Percentiles rank a stretch among this genome's conserved stretches.
Conservation (phyloP, 2,888 invertebrate species). For the Melieria crassipennis region DNA sequence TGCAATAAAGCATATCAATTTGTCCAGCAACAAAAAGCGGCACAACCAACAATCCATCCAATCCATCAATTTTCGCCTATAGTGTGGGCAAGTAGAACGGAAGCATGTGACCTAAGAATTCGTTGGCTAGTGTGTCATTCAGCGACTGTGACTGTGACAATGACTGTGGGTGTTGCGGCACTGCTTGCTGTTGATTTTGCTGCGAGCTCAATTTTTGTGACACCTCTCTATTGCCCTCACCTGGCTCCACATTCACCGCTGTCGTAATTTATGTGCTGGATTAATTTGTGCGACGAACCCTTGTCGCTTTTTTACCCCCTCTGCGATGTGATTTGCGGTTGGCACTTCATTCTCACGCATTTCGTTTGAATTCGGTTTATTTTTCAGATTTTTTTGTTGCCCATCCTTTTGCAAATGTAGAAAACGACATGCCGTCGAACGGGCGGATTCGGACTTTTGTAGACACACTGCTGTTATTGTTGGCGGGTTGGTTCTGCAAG, state of each 20-base stretch:
- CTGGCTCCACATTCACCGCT: background rate
- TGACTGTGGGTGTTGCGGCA: background rate
- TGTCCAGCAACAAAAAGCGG: background rate
- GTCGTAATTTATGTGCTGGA: conserved; percentile 1
- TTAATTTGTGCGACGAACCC: background rate
- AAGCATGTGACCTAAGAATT: too few species aligned
- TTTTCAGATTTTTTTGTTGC: background rate
- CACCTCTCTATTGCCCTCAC: too few species aligned
- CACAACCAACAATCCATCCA: too few species aligned
- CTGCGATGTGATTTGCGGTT: background rate
- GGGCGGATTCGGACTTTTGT: background rate
- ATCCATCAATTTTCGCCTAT: too few species aligned
- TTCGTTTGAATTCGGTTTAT: background rate
- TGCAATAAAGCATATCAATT: conserved; percentile 24
- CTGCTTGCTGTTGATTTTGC: background rate
- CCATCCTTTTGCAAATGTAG: background rate
- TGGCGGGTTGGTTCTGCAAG: too few species aligned
- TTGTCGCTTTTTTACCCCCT: background rate
- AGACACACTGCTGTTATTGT: too few species aligned
- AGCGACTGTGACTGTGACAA: background rate
- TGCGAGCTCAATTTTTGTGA: too few species aligned
- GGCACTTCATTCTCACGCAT: background rate
- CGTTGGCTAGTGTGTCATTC: background rate
- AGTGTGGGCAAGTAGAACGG: too few species aligned
- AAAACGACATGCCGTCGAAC: background rate